A percentile compares a stretch with the other conserved stretches of the same genome.
These are phyloP conservation scores for Brachionus calyciflorus DNA, from an alignment of 1,140 invertebrate genomes.

Conservation along the genomic window DNA sequence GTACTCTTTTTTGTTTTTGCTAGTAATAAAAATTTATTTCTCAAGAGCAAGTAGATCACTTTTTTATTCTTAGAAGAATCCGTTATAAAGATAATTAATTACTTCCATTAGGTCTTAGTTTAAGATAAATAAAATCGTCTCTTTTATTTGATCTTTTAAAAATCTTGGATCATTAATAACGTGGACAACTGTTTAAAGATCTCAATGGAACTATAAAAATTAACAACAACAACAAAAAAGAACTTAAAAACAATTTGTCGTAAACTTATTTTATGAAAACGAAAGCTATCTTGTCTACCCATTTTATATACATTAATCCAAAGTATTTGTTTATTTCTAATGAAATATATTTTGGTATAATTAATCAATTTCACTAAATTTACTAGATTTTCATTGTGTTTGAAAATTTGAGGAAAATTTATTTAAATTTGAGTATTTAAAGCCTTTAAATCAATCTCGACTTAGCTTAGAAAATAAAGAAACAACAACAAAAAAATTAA, in stretches of 20 bases:
- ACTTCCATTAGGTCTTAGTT: background rate
- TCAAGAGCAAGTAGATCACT: no score
- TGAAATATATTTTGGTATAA: background rate
- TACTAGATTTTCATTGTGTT: background rate
- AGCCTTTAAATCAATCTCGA: constrained; percentile 14
- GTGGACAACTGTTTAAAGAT: constrained; percentile 1
- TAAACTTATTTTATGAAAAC: background rate
- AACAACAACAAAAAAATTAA: constrained; percentile 1
- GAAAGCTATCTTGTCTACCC: background rate
- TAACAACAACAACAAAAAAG: no score
- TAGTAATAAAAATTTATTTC: no score
- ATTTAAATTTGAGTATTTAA: constrained; percentile 24
- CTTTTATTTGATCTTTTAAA: background rate
- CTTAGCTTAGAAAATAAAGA: background rate
- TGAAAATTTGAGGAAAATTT: constrained; percentile 16
- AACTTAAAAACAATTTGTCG: constrained; percentile 15
- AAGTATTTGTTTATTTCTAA: background rate
- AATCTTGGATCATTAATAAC: constrained; percentile 12
- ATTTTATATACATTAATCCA: constrained; percentile 23
- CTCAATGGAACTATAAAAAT: background rate
- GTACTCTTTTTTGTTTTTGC: no score
- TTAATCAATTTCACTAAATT: constrained; percentile 10
- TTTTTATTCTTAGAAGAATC: background rate
- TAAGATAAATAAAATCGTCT: background rate
- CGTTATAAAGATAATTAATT: constrained; percentile 10